Percentiles rank a stretch among this genome's conserved stretches.
These are phyloP conservation scores for Harpagoxenus sublaevis DNA, from an alignment of 2,888 invertebrate genomes.

Conservation along the genomic window DNA sequence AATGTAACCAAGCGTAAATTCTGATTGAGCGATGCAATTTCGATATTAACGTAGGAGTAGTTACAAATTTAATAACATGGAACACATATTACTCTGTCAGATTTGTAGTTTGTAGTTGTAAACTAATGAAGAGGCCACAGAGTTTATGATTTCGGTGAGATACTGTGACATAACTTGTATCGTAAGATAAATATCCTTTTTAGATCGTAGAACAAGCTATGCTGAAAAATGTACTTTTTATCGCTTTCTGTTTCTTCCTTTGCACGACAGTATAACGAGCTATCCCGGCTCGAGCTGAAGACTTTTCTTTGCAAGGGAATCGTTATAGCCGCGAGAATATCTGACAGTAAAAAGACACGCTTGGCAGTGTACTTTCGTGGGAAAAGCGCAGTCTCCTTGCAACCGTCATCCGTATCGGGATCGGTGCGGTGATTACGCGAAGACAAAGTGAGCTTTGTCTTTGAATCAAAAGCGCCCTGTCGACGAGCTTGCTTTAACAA, in stretches of 20 bases:
- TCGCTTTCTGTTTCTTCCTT: constrained; percentile 17
- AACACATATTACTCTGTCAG: neutral
- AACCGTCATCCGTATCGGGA: constrained; percentile 44
- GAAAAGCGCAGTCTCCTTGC: constrained; percentile 62
- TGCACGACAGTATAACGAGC: constrained; percentile 30
- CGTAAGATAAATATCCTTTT: constrained; percentile 31
- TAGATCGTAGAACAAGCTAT: neutral
- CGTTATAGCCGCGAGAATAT: constrained; percentile 42
- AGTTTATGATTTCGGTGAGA: neutral
- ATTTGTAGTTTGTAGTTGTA: neutral
- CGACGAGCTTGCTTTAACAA: constrained; percentile 52
- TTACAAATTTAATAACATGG: constrained; percentile 13
- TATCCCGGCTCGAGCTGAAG: constrained; percentile 31
- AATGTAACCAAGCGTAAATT: neutral
- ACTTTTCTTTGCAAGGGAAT: constrained; percentile 42
- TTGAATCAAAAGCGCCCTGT: constrained; percentile 40
- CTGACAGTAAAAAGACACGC: constrained; percentile 60
- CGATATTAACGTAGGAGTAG: constrained; percentile 6
- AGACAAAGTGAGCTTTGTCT: constrained; percentile 61
- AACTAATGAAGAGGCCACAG: neutral
- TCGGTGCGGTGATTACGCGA: constrained; percentile 58
- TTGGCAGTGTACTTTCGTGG: constrained; percentile 63
- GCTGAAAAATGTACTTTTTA: constrained; percentile 33
- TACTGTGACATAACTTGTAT: neutral
- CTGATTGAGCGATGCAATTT: neutral